Evolutionary conservation across 2,797 vertebrate genomes (phyloP).

Genomic region (Malacoraja senta): DNA sequence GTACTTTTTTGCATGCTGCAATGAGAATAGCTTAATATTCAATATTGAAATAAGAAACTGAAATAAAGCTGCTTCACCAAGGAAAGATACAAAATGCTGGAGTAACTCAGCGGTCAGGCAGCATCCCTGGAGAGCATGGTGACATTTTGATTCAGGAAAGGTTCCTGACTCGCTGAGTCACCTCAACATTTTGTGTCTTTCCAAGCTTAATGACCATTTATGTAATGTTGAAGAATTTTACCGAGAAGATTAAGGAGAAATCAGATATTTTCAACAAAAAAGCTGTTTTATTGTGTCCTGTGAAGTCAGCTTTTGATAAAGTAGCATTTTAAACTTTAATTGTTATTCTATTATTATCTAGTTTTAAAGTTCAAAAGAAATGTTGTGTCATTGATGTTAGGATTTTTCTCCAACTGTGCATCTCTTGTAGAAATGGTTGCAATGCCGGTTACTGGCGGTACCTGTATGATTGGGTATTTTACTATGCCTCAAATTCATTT

Average conservation of each 20-base stretch:
- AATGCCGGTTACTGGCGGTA: background rate
- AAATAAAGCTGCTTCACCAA: too few species aligned
- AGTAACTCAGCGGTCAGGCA: too few species aligned
- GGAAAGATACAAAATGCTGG: too few species aligned
- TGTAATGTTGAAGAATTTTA: background rate
- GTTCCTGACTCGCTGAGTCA: too few species aligned
- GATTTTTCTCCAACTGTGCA: background rate
- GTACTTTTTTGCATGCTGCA: background rate
- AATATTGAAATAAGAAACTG: too few species aligned
- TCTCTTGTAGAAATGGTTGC: too few species aligned
- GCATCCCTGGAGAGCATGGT: too few species aligned
- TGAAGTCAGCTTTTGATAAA: background rate
- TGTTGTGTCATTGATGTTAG: background rate
- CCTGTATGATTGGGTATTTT: background rate
- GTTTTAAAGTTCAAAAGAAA: background rate
- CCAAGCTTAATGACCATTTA: background rate
- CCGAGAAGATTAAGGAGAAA: background rate
- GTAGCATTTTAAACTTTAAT: background rate
- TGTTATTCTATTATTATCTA: background rate
- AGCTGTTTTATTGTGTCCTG: background rate
- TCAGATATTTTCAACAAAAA: background rate
- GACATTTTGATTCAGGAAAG: too few species aligned
- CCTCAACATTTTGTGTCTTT: too few species aligned
- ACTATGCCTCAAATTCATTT: background rate
- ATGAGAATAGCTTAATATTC: background rate